Evolutionary conservation across 2,113 vertebrate genomes (phyloP).

Genomic region (Ictalurus furcatus): DNA sequence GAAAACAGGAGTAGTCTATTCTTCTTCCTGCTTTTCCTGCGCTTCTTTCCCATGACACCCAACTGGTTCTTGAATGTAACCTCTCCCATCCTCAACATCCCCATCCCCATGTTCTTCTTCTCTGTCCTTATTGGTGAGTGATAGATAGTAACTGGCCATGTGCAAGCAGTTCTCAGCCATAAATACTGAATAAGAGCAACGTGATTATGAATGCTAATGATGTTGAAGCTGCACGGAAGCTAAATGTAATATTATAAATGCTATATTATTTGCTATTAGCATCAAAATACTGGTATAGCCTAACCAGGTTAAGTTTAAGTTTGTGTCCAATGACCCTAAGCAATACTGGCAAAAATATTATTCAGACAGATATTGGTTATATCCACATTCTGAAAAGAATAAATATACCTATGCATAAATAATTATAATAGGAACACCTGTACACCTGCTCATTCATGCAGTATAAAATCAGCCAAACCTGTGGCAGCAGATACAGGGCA

Average conservation of each 20-base stretch:
- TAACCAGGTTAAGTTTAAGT: not conserved
- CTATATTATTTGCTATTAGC: not conserved
- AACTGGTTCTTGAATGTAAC: slow-evolving; percentile 98
- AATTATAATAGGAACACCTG: not conserved
- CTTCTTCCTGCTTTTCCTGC: slow-evolving; percentile 94
- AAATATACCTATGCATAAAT: too few species aligned
- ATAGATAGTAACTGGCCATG: not conserved
- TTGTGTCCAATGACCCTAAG: not conserved
- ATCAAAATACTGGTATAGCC: not conserved
- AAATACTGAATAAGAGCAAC: not conserved
- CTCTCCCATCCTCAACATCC: slow-evolving; percentile 92
- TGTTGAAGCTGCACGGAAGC: not conserved
- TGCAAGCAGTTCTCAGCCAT: not conserved
- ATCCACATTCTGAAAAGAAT: not conserved
- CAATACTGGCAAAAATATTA: not conserved
- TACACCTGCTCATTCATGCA: not conserved
- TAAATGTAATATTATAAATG: not conserved
- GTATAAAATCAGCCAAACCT: not conserved
- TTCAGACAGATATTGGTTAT: not conserved
- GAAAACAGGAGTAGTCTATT: slow-evolving; percentile 91
- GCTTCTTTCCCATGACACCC: slow-evolving; percentile 97
- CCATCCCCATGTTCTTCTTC: slow-evolving; percentile 89
- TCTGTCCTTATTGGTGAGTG: slow-evolving; percentile 92
- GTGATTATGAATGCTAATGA: not conserved
- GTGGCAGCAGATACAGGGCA: not conserved